These are phyloP conservation scores for Cosmopolites sordidus DNA, from an alignment of 2,888 invertebrate species.

Conservation along the genomic window DNA sequence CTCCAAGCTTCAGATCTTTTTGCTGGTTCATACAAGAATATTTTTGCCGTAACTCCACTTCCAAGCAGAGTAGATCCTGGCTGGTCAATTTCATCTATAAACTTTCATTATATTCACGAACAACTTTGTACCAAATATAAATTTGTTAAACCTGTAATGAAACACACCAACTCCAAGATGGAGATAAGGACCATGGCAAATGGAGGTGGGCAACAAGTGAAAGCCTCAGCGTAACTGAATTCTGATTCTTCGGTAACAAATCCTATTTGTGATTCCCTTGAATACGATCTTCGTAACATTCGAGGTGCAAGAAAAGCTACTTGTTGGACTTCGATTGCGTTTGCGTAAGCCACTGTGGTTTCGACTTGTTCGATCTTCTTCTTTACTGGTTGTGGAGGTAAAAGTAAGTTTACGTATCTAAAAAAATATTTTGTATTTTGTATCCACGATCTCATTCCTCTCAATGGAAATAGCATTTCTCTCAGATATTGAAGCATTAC, in stretches of 20 bases:
- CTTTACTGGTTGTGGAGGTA: background rate
- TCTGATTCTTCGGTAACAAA: constrained; percentile 11
- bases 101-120: background rate
- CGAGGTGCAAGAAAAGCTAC: background rate
- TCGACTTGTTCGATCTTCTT: background rate
- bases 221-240: constrained; percentile 59
- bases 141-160: constrained; percentile 42
- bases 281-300: background rate
- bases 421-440: background rate
- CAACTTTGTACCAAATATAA: background rate
- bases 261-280: background rate
- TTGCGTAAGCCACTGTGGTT: background rate
- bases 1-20: constrained; percentile 87
- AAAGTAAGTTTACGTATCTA: background rate
- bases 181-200: constrained; percentile 83
- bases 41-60: constrained; percentile 44
- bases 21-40: constrained; percentile 86
- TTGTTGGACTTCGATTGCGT: background rate
- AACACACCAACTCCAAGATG: constrained; percentile 75
- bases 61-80: constrained; percentile 25
- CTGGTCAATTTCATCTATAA: constrained; percentile 19
- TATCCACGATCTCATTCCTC: no score
- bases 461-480: no score
- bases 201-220: constrained; percentile 87
- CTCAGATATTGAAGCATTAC: no score